Percentiles rank a stretch among this genome's conserved stretches.
Evolutionary conservation across 2,797 vertebrate genomes (phyloP).

Genomic region (Semaprochilodus insignis): DNA sequence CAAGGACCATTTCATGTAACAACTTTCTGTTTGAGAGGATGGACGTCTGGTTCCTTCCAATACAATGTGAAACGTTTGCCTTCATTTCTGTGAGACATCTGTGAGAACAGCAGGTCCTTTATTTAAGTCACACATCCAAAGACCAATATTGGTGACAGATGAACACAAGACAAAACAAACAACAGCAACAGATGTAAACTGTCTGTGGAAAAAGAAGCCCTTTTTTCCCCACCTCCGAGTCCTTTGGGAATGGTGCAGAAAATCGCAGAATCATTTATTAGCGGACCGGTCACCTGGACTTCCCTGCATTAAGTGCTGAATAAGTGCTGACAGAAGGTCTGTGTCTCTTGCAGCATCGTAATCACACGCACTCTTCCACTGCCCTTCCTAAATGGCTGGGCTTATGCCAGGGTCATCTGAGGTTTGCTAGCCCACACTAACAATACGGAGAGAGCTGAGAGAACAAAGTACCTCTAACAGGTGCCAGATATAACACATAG

Average conservation of each 20-base stretch:
- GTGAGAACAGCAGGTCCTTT: neutral
- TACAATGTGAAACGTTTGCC: no score
- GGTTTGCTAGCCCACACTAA: neutral
- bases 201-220: neutral
- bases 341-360: neutral
- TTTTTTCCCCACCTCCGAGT: neutral
- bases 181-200: neutral
- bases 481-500: neutral
- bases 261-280: neutral
- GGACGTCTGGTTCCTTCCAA: no score
- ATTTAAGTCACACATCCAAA: neutral
- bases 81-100: no score
- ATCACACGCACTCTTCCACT: neutral
- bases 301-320: neutral
- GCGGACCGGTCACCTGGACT: neutral
- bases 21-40: no score
- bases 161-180: neutral
- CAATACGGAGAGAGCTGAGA: neutral
- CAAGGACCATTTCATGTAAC: no score
- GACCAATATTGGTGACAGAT: no score
- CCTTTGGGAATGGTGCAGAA: neutral
- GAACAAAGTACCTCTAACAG: neutral
- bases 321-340: constrained; percentile 4
- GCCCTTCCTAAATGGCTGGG: no score
- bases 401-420: neutral